Base-by-base conservation (phyloP, 2,113 vertebrate genomes). In the Ceuthmochares aereus region DNA sequence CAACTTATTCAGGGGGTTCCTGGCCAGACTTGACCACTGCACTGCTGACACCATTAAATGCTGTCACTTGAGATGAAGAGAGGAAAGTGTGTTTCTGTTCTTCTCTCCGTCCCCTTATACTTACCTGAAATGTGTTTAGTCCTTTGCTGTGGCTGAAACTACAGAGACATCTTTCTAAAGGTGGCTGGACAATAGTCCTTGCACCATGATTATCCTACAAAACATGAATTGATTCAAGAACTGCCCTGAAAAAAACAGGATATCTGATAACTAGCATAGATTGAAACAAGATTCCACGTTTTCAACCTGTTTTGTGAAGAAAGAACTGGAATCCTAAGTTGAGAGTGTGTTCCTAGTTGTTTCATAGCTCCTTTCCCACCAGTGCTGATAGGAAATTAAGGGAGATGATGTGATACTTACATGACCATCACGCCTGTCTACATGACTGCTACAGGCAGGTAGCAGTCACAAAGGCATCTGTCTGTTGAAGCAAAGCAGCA, bases 1-100 rank as follows among this genome's bases (percentile, higher is more conserved):
- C 27, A 85, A 22, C 5, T 62, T 47, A 32, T 0, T 0, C 12
- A 40, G 40, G 22, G 12, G 3, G 1, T n/a, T 94, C 30, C 60
- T 2, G 5, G 30, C 18, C 67, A 77, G 63, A 14, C 62, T 52
- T 83, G 43, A 43, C 9, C 14, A 21, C 43, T 68, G 19, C 47
- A 12, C 22, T 83, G 14, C 30, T 62, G n/a, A 27, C 36, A 60
- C 6, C 12, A 20, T 43, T 64, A 83, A 88, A 76, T 83, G 25
- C 55, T 69, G 59, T 4, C 11, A 8, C 45, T 45, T 80, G 32
- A 79, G 42, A 54, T n/a, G 25, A 63, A 79, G n/a, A 76, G 21
- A 75, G 7, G 62, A 37, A 75, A 72, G 18, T 45, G n/a, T 4
- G 22, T 76, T 77, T 70, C n/a, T 75, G 5, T 90, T 76, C 73